Conservation (phyloP, 2,113 vertebrate species). For the Petrocephalus zakoni region DNA sequence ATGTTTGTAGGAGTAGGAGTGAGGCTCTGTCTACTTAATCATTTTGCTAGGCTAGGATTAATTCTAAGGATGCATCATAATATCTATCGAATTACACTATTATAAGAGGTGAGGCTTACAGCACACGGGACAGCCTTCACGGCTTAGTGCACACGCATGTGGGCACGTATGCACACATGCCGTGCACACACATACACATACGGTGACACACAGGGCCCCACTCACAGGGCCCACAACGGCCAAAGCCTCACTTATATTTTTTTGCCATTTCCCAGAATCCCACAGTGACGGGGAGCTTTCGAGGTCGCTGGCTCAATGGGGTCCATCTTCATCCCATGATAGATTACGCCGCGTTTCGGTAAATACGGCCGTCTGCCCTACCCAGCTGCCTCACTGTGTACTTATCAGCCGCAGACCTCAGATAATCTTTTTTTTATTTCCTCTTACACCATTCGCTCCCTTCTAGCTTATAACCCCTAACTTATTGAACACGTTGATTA, state of each 20-base stretch:
- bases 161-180: background rate
- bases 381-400: conserved; percentile 43
- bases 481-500: conserved; percentile 43
- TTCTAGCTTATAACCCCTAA: conserved; percentile 29
- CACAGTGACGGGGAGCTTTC: background rate
- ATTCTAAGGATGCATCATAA: background rate
- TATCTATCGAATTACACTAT: background rate
- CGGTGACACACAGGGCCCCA: background rate
- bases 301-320: background rate
- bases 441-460: background rate
- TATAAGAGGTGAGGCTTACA: background rate
- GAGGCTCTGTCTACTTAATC: background rate
- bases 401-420: conserved; percentile 5
- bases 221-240: background rate
- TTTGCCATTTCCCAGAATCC: background rate
- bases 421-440: conserved; percentile 7
- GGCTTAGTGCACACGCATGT: background rate
- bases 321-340: conserved; percentile 45
- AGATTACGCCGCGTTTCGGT: conserved; percentile 58
- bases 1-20: background rate
- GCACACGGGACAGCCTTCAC: background rate
- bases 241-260: background rate
- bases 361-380: conserved; percentile 54
- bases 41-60: background rate
- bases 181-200: no score